Base-by-base conservation (phyloP, 2,113 vertebrate genomes). In the Hystrix brachyura region DNA sequence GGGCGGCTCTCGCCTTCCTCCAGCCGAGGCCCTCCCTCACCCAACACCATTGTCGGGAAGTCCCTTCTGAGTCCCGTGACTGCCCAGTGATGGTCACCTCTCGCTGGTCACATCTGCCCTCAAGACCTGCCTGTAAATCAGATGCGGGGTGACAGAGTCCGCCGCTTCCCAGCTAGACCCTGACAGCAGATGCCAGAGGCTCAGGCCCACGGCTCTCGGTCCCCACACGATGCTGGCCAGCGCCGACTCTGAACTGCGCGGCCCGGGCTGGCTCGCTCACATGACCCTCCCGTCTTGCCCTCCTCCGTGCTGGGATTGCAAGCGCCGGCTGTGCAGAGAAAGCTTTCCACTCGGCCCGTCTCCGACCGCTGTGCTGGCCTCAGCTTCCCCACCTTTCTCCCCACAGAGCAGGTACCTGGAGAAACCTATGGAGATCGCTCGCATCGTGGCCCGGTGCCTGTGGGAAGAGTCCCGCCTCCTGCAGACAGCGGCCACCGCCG, bases 381-480 rank as follows among this genome's bases (percentile, higher is more conserved):
- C 78, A 86, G 65, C 95, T 18, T 88, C 65, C 65, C 71, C n/a
- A 81, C 21, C 74, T 23, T 87, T 72, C 78, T 55, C 0, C 55
- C 90, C 96, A 98, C 93, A 99, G 99, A 99, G 99, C 99, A 99
- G 99, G 29, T 99, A 99, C 93, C 94, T 99, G 97, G 99, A 99
- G 98, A 99, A 99, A 96, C 99, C 99, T 0, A 99, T 99, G 99
- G 99, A 99, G 19, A 99, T 99, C 4, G 99, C 99, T 1, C 99
- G 99, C 51, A 99, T 99, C 0, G 99, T 99, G 78, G 99, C 99
- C 91, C 99, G 99, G 93, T 99, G 99, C 95, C 98, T 99, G 88
- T 99, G 99, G 99, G 99, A 99, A 97, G 99, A 99, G 98, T 99
- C 99, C 21, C 98, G 99, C 43, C 99, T 99, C 64, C 99, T 99